A percentile compares a stretch with the other conserved stretches of the same genome.
Conservation (phyloP, 2,113 vertebrate genomes). For the Marcusenius ussheri region DNA sequence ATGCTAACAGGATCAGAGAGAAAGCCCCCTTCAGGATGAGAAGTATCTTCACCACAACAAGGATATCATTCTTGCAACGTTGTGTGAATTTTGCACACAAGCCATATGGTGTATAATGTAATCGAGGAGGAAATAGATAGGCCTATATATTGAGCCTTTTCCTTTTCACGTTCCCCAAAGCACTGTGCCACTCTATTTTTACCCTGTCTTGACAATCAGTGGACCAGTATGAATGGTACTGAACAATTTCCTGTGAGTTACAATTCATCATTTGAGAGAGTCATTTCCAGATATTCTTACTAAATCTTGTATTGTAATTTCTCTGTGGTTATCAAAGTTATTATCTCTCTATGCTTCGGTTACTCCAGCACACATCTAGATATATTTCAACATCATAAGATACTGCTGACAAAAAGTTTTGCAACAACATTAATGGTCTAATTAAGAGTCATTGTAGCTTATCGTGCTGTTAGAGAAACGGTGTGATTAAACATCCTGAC, state of each 20-base stretch:
- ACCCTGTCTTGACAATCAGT: background rate
- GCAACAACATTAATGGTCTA: background rate
- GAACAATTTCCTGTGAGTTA: background rate
- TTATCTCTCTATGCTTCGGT: background rate
- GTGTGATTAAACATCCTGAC: background rate
- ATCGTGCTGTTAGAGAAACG: background rate
- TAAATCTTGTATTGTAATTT: background rate
- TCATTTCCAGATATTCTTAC: background rate
- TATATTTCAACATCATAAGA: background rate
- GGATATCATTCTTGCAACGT: background rate
- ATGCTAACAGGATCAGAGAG: background rate
- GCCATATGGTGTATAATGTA: background rate
- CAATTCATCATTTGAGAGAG: background rate
- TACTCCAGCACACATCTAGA: background rate
- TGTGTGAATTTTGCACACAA: background rate
- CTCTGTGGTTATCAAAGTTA: background rate
- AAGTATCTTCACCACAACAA: background rate
- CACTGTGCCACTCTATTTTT: background rate
- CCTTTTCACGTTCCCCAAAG: background rate
- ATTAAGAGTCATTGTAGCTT: background rate
- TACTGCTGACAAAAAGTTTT: background rate
- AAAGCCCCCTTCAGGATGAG: background rate
- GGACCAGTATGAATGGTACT: background rate
- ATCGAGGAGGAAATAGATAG: background rate
- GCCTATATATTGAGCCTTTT: background rate